Evolutionary conservation across 2,888 invertebrate species (phyloP).

Genomic region (Caenorhabditis auriculariae): DNA sequence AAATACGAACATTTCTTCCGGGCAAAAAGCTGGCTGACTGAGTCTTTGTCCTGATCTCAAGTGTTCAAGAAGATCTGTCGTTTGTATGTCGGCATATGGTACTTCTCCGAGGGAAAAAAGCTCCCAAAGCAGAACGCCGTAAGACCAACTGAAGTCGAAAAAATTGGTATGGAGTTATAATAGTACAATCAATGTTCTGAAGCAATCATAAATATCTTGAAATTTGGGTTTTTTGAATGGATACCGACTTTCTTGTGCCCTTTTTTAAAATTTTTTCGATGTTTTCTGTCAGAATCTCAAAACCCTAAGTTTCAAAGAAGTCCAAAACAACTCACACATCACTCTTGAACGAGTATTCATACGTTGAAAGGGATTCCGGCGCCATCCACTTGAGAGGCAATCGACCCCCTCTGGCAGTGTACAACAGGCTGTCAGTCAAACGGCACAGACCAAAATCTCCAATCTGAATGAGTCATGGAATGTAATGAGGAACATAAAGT

Average conservation of each 20-base stretch:
- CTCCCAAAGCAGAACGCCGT: constrained; percentile 54
- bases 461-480: constrained; percentile 25
- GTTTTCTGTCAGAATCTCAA: too few relatives aligned
- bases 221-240: too few relatives aligned
- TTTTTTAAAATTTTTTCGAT: too few relatives aligned
- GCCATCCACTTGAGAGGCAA: constrained; percentile 59
- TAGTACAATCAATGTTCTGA: too few relatives aligned
- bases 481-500: neutral
- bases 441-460: constrained; percentile 58
- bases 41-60: constrained; percentile 45
- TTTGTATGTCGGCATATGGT: constrained; percentile 49
- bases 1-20: constrained; percentile 46
- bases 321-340: constrained; percentile 57
- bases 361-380: constrained; percentile 45
- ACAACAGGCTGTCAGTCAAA: constrained; percentile 49
- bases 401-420: constrained; percentile 54
- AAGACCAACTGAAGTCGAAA: constrained; percentile 52
- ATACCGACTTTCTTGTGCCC: too few relatives aligned
- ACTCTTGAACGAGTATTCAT: constrained; percentile 54
- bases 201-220: too few relatives aligned
- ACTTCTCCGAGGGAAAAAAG: constrained; percentile 56
- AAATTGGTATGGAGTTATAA: too few relatives aligned
- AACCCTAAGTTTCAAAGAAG: too few relatives aligned
- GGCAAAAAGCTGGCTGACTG: constrained; percentile 44
- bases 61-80: constrained; percentile 39